Base-by-base conservation (phyloP, 2,797 vertebrate genomes). In the Syngnathus acus region DNA sequence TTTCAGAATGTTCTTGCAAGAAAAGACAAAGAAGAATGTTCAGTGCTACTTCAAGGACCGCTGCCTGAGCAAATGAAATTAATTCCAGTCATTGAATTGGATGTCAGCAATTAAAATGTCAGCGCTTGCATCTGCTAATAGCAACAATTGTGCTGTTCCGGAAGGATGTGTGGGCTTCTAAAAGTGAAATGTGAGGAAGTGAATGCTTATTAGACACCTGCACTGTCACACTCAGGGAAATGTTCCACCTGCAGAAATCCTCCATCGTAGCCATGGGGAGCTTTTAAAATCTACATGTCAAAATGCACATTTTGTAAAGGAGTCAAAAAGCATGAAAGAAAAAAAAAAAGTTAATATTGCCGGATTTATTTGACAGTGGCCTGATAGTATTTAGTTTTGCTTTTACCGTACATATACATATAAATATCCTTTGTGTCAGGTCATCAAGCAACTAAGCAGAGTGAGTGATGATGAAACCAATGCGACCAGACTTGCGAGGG, bases 181-280 rank as follows among this genome's bases (percentile, higher is more conserved):
- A 88, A 37, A 48, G 71, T 82, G 73, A 62, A 62, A 81, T n/a
- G 64, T 62, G 70, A 64, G 82, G 84, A 78, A 68, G 64, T 68
- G 79, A 68, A 69, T 70, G 74, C 77, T 90, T 88, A 90, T 91
- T 91, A 90, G 82, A 78, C 90, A 91, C 88, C 89, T 92, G 89
- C 84, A 51, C 75, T 87, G 87, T 88, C 89, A 82, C 74, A 74
- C 74, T 78, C 72, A 67, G 74, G 79, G 71, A 62, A 77, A 69
- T 75, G 83, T 72, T 73, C 72, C 75, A 40, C 68, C 48, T 63
- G 4, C 60, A 75, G 59, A 62, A 66, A 58, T 32, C 42, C 60
- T 54, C 68, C 2, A 10, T 11, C 39, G 8, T 2, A 60, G 39
- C 38, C 39, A 26, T 14, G n/a, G 60, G 26, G 11, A 17, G 11